A percentile compares a stretch with the other conserved stretches of the same genome.
These are phyloP conservation scores for Homarus gammarus DNA, from an alignment of 2,888 invertebrate genomes.

Conservation along the genomic window DNA sequence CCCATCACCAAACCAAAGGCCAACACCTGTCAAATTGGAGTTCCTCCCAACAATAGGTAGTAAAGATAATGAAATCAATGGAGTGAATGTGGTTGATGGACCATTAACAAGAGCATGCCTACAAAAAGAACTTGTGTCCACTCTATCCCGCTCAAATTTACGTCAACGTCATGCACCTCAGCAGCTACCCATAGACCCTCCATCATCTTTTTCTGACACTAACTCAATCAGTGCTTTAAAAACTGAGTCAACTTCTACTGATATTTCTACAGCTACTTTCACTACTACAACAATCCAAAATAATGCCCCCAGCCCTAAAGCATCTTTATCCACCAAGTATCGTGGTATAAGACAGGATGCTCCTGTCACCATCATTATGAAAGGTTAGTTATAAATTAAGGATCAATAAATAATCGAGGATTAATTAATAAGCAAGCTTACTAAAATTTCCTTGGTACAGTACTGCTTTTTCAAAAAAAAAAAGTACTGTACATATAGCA, in stretches of 20 bases:
- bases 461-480: no score
- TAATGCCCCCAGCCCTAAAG: constrained; percentile 35
- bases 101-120: constrained; percentile 2
- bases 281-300: constrained; percentile 54
- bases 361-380: constrained; percentile 19
- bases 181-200: constrained; percentile 23
- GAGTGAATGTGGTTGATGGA: constrained; percentile 12
- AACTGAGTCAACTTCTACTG: neutral
- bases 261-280: neutral
- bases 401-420: no score
- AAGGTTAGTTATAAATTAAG: constrained; percentile 45
- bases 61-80: constrained; percentile 31
- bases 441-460: no score
- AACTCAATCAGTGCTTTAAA: neutral
- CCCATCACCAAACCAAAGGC: constrained; percentile 58
- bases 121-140: constrained; percentile 52
- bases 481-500: no score
- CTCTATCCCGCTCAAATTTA: constrained; percentile 57
- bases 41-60: constrained; percentile 35
- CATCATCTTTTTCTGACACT: neutral
- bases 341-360: constrained; percentile 28
- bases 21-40: constrained; percentile 60
- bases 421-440: no score
- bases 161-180: constrained; percentile 33
- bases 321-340: constrained; percentile 57